Evolutionary conservation across 2,888 invertebrate species (phyloP), one percentile per base, ranked within the genome.

Genomic region (Drosophila falleni): DNA sequence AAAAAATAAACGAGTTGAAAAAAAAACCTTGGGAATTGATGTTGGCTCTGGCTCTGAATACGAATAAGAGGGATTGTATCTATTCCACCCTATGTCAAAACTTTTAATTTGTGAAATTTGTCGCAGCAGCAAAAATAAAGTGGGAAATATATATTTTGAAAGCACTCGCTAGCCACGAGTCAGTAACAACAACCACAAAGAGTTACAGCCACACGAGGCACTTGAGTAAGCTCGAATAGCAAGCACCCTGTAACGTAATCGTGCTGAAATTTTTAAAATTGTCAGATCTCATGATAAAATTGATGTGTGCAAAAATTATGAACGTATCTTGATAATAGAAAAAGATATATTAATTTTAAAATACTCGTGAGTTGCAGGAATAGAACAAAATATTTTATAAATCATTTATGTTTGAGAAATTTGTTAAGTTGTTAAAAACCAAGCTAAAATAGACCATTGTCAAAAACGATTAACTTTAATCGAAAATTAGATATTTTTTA

Each of bases 91-190:
- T 13, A 46, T 39, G 60, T 60, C 66, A 64, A 64, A 82, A 81
- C 71, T 79, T 79, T 81, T 79, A 81, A 81, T 80, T 84, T 81
- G 66, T 53, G 50, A 79, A 71, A 58, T 70, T 61, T 70, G 23
- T 59, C 19, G n/a, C 16, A 50, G 41, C 33, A 31, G 50, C 50
- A 49, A 49, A 46, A 49, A 8, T 15, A 23, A 15, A 58, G 13
- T 23, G 13, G 31, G 13, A 46, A 46, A 46, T 50, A 35, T 50
- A 35, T n/a, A n/a, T 53, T 66, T 33, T 9, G 15, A 31, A 44
- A 33, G 55, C 42, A 55, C 42, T 19, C 42, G 54, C 55, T 51
- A 16, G 23, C 11, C 55, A 47, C 35, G 19, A 55, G 39, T 41
- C 44, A 26, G 19, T 5, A 16, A 29, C 41, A 54, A 16, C 13